A percentile compares a stretch with the other conserved stretches of the same genome.
These are phyloP conservation scores for Grallaria varia DNA, from an alignment of 2,113 vertebrate species.

Conservation along the genomic window DNA sequence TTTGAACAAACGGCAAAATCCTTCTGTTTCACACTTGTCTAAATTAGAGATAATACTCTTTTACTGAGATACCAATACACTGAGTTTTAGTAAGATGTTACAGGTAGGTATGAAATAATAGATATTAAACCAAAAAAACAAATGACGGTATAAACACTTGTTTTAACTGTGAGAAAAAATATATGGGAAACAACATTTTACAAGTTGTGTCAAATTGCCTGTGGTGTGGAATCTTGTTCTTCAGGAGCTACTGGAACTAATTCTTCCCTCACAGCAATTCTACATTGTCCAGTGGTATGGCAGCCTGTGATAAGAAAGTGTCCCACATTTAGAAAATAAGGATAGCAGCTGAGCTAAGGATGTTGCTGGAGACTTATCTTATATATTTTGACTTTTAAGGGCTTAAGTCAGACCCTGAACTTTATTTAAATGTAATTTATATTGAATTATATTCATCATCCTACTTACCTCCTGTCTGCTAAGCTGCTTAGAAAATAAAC, in stretches of 20 bases:
- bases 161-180: neutral
- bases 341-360: neutral
- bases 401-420: constrained; percentile 37
- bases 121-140: neutral
- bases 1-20: neutral
- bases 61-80: neutral
- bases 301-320: constrained; percentile 28
- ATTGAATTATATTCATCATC: constrained; percentile 53
- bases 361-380: constrained; percentile 1
- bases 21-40: neutral
- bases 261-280: constrained; percentile 27
- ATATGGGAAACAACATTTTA: neutral
- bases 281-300: constrained; percentile 26
- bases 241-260: constrained; percentile 39
- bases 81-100: neutral
- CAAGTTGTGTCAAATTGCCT: neutral
- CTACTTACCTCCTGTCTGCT: constrained; percentile 49
- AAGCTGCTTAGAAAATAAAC: constrained; percentile 62
- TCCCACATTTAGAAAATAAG: constrained; percentile 32
- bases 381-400: constrained; percentile 16
- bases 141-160: neutral
- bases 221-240: neutral
- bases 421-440: constrained; percentile 59
- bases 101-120: neutral
- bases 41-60: neutral